Evolutionary conservation across 2,888 invertebrate genomes (phyloP).

Genomic region (Drosophila yooni): DNA sequence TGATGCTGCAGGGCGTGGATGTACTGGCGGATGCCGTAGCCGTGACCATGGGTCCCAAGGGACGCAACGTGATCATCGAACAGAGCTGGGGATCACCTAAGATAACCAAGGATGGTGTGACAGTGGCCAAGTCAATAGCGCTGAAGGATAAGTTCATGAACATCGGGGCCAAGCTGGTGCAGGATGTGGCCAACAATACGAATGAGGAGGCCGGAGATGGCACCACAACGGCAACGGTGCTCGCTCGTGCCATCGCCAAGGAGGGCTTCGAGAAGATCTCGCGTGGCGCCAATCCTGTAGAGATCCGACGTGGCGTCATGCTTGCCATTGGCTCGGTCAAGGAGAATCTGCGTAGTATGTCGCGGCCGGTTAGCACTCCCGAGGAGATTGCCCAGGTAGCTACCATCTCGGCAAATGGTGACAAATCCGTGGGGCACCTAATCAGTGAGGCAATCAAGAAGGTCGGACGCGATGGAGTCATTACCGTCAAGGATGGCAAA

Average conservation of each 20-base stretch:
- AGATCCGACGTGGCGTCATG: conserved; percentile 97
- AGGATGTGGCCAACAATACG: conserved; percentile 99
- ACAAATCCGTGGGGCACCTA: conserved; percentile 94
- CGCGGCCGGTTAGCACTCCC: conserved; percentile 97
- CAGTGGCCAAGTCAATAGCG: conserved; percentile 98
- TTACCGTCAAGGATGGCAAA: conserved; percentile 99
- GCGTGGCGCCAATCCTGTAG: conserved; percentile 98
- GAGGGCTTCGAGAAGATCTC: conserved; percentile 99
- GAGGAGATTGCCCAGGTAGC: conserved; percentile 99
- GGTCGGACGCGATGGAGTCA: conserved; percentile 98
- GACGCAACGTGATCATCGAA: conserved; percentile 98
- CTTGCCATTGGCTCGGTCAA: conserved; percentile 96
- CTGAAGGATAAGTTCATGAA: conserved; percentile 99
- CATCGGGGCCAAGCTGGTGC: conserved; percentile 98
- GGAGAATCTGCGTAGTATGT: conserved; percentile 93
- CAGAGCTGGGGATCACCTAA: conserved; percentile 99
- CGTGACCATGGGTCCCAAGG: conserved; percentile 99
- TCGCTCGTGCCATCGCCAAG: conserved; percentile 98
- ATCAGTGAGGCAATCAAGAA: conserved; percentile 98
- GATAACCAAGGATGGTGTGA: conserved; percentile 99
- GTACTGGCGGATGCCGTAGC: conserved; percentile 99
- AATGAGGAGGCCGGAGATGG: conserved; percentile 99
- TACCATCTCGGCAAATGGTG: conserved; percentile 99
- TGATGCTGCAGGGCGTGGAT: conserved; percentile 99
- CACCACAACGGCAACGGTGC: conserved; percentile 98